Conservation (phyloP, 2,797 vertebrate species). For the Champsocephalus gunnari region DNA sequence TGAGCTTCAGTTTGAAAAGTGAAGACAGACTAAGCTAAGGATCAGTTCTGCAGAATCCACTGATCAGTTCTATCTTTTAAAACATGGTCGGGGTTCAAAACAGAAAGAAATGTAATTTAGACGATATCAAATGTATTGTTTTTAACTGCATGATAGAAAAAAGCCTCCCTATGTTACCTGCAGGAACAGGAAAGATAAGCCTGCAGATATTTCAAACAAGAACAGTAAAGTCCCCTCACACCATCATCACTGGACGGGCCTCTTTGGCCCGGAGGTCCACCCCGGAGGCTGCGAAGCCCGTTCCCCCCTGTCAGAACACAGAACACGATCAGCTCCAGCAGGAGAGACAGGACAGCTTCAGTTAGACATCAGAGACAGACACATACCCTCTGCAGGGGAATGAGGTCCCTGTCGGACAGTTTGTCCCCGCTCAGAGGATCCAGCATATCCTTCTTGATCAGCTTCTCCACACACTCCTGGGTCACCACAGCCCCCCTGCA, state of each 20-base stretch:
- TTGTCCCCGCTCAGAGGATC: slow-evolving; percentile 88
- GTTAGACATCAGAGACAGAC: neutral
- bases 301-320: slow-evolving; percentile 86
- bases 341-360: no score
- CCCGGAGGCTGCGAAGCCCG: slow-evolving; percentile 90
- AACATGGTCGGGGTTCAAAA: neutral
- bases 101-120: no score
- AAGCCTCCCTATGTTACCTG: neutral
- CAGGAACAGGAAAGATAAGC: neutral
- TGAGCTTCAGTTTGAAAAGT: neutral
- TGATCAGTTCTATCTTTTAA: neutral
- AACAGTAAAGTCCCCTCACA: slow-evolving; percentile 70
- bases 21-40: no score
- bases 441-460: slow-evolving; percentile 92
- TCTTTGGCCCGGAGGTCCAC: slow-evolving; percentile 90
- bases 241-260: slow-evolving; percentile 91
- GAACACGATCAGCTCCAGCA: slow-evolving; percentile 3
- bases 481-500: slow-evolving; percentile 89
- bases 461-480: slow-evolving; percentile 91
- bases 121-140: no score
- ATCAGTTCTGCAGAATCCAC: neutral
- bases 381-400: slow-evolving; percentile 89
- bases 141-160: neutral
- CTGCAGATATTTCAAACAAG: neutral
- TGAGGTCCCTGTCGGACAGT: slow-evolving; percentile 88